Evolutionary conservation across 2,113 vertebrate genomes (phyloP).

Genomic region (Raja brachyura): DNA sequence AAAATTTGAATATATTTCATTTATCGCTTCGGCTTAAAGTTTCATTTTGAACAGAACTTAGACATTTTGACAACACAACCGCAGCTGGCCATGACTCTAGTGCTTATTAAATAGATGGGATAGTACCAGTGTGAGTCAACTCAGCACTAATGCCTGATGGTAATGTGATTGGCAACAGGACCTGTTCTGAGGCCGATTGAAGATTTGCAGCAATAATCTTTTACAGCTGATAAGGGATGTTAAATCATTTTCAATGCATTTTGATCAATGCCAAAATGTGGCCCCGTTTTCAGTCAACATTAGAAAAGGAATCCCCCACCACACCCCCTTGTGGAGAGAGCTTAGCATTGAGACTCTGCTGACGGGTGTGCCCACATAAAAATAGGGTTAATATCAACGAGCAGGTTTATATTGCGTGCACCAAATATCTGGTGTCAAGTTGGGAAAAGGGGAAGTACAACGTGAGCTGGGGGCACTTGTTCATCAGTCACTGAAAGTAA

Average conservation of each 20-base stretch:
- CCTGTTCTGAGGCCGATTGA: not conserved
- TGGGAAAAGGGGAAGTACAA: no score
- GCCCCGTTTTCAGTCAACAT: not conserved
- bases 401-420: not conserved
- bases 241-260: constrained; percentile 1
- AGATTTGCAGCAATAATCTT: not conserved
- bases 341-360: not conserved
- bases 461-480: no score
- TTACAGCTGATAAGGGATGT: not conserved
- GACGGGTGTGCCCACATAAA: not conserved
- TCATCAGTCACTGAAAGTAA: no score
- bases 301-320: not conserved
- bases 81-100: not conserved
- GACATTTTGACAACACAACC: not conserved
- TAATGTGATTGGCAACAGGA: not conserved
- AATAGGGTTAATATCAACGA: not conserved
- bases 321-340: not conserved
- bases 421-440: no score
- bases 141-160: not conserved
- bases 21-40: no score
- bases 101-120: not conserved
- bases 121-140: not conserved
- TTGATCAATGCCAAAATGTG: not conserved
- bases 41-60: no score
- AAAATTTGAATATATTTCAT: no score